Evolutionary conservation across 92 coral and sea anemone species (phyloP), one percentile per base, ranked within the genome.

Genomic region (Actinostola sp.): DNA sequence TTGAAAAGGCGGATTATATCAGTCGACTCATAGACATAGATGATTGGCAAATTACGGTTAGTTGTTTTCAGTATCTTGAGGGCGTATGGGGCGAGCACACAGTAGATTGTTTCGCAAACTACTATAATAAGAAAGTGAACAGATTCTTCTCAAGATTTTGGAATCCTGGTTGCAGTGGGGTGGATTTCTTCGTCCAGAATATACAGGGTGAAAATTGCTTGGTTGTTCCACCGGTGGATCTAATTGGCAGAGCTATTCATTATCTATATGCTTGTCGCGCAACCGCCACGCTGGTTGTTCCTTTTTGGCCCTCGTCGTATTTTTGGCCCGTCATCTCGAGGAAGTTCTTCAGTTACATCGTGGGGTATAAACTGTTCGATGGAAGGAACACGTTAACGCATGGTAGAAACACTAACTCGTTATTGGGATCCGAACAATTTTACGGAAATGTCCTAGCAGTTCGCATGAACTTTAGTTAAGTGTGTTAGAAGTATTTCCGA

Each of bases 21-120:
- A 83, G 86, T 31, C 66, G 83, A 24, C 20, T 83, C 3, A 55
- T 79, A 0, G 89, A 83, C 60, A 45, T 58, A 34, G 93, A 83
- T 30, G 89, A 83, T 49, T 83, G 93, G 86, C 86, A 84, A 55
- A 70, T 88, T 27, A 55, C 84, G 6, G 13, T 13, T 9, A 14
- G 33, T 3, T 76, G 33, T 38, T 78, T 83, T 54, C 32, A 51
- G 8, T 21, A 12, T 12, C 66, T 39, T 42, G 67, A 57, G 38
- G 32, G 27, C 32, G 20, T 45, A 33, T 73, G 86, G 76, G 76
- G 86, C 24, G 43, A 31, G 16, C 80, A 72, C 16, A 30, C 77
- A 14, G 33, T 79, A 10, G 84, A 77, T 55, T 76, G 88, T 38
- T 83, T 83, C n/a, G n/a, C n/a, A n/a, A n/a, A n/a, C n/a, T n/a